phyloP scores from a whole-genome alignment of 2,113 vertebrate species.

The Potamarius usumacintae region DNA sequence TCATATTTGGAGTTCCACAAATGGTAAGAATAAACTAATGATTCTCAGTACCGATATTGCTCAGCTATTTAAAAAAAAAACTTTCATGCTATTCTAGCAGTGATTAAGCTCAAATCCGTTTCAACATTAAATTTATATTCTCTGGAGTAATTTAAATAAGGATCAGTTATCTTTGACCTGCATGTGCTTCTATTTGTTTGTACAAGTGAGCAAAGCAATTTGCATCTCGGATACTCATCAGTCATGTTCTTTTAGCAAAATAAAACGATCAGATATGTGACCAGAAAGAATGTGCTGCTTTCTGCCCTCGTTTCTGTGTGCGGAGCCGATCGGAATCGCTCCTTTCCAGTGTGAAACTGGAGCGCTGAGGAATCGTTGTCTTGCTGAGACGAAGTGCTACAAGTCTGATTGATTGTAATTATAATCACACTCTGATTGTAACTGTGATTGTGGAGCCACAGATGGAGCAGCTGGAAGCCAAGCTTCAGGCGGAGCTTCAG shows the following conservation, averaged over 20 bases:
- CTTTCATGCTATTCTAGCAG: not conserved
- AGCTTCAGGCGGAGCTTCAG: slow-evolving; percentile 81
- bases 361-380: not conserved
- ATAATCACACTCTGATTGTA: slow-evolving; percentile 9
- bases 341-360: not conserved
- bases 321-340: not conserved
- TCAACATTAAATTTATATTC: not conserved
- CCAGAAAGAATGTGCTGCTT: not conserved
- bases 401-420: not conserved
- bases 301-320: not conserved
- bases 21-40: slow-evolving; percentile 80
- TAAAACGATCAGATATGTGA: not conserved
- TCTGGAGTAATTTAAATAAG: not conserved
- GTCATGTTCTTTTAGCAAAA: not conserved
- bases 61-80: not conserved
- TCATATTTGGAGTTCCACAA: slow-evolving; percentile 95
- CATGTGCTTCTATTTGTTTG: not conserved
- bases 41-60: not conserved
- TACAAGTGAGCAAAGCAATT: not conserved
- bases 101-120: not conserved
- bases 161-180: not conserved
- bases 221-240: not conserved
- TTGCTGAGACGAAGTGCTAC: not conserved
- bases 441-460: slow-evolving; percentile 61
- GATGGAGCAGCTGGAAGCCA: slow-evolving; percentile 88